Conservation (phyloP, 2,113 vertebrate species). For the Amblyopsis rosae region DNA sequence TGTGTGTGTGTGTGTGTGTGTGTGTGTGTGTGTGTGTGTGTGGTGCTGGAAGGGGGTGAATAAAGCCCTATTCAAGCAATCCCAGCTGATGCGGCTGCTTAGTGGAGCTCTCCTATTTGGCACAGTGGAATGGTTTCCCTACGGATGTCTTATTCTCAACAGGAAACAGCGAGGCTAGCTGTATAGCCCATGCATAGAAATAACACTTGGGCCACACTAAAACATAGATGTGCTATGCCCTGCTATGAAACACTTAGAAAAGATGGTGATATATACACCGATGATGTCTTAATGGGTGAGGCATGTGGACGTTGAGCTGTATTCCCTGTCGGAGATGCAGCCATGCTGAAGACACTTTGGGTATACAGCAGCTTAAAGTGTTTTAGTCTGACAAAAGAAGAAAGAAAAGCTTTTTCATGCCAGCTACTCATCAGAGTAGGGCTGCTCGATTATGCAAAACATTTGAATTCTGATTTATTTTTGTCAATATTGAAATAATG, state of each 20-base stretch:
- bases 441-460: too few species aligned
- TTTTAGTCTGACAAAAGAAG: not conserved
- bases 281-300: constrained; percentile 58
- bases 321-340: constrained; percentile 32
- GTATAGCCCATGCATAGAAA: constrained; percentile 62
- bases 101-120: constrained; percentile 62
- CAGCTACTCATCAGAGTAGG: not conserved
- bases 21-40: constrained; percentile 4
- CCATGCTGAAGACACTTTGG: constrained; percentile 38
- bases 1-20: constrained; percentile 5
- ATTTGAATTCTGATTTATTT: too few species aligned
- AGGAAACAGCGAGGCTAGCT: constrained; percentile 63
- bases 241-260: constrained; percentile 48
- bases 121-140: constrained; percentile 65
- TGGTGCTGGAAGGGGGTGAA: constrained; percentile 20
- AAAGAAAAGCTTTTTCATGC: too few species aligned
- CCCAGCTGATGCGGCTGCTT: constrained; percentile 69
- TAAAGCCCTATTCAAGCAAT: constrained; percentile 69
- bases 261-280: constrained; percentile 58
- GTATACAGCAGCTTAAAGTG: not conserved
- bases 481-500: too few species aligned
- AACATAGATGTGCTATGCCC: constrained; percentile 55
- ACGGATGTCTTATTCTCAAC: constrained; percentile 70
- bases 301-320: constrained; percentile 47
- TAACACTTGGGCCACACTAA: constrained; percentile 56